Conservation (phyloP, 2,797 vertebrate species). For the Melanogrammus aeglefinus region DNA sequence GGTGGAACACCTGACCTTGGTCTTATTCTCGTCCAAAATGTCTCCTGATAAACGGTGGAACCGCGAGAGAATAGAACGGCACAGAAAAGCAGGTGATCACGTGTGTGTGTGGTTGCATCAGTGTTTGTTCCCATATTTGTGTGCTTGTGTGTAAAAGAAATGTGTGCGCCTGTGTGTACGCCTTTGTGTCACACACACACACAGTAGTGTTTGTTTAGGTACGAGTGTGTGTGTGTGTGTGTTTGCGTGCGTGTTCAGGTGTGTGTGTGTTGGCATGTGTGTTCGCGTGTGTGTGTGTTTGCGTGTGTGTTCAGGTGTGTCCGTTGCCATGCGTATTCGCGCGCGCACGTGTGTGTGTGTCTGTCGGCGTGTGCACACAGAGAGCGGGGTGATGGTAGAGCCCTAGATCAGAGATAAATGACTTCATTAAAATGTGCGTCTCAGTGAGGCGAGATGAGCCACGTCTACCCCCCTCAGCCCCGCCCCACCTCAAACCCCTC, state of each 20-base stretch:
- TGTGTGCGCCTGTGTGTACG: background rate
- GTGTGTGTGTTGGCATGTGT: constrained; percentile 12
- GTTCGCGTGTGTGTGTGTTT: constrained; percentile 1
- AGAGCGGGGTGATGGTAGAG: constrained; percentile 48
- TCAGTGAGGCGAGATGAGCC: constrained; percentile 67
- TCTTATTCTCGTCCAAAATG: background rate
- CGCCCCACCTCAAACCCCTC: constrained; percentile 50
- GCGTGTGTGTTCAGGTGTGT: background rate
- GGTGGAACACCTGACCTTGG: background rate
- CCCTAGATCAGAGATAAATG: constrained; percentile 76
- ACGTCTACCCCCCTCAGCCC: constrained; percentile 48
- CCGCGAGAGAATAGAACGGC: too few relatives aligned
- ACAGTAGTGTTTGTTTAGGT: constrained; percentile 9
- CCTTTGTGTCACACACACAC: constrained; percentile 8
- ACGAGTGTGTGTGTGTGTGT: constrained; percentile 29
- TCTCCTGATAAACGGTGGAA: background rate
- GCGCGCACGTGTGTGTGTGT: constrained; percentile 10
- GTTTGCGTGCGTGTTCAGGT: background rate
- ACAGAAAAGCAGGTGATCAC: background rate
- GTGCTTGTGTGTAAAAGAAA: constrained; percentile 11
- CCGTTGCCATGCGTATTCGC: constrained; percentile 13
- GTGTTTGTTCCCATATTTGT: background rate
- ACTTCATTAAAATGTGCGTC: constrained; percentile 74
- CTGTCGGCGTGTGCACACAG: constrained; percentile 12
- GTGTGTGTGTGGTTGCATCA: background rate